Percentiles rank a stretch among this genome's conserved stretches.
phyloP scores from a whole-genome alignment of 2,113 vertebrate genomes.

The Pardalotus punctatus region DNA sequence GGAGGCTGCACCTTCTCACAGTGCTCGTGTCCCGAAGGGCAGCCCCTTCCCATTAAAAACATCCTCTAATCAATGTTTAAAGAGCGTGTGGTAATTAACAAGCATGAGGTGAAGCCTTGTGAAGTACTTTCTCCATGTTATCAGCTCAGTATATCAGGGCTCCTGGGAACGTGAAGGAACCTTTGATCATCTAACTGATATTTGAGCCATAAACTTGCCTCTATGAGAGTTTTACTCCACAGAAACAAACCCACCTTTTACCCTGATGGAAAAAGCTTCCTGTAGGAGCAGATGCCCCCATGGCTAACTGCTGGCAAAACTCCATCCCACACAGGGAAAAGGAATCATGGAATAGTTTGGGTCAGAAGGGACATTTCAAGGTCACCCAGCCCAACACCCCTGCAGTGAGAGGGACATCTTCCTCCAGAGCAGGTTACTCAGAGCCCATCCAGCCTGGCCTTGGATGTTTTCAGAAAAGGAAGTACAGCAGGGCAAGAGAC shows the following conservation, averaged over 20 bases:
- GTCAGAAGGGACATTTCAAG: background rate
- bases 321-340: background rate
- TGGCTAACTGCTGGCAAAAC: background rate
- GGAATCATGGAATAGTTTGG: background rate
- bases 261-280: background rate
- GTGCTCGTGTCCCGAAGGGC: background rate
- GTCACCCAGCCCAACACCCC: fast-evolving
- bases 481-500: fast-evolving
- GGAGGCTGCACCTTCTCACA: background rate
- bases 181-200: constrained; percentile 33
- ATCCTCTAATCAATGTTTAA: constrained; percentile 18
- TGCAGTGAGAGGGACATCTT: background rate
- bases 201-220: background rate
- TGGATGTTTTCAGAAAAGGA: background rate
- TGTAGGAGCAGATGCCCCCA: background rate
- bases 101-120: background rate
- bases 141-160: background rate
- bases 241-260: background rate
- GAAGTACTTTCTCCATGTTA: background rate
- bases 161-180: background rate
- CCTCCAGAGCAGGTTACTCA: background rate
- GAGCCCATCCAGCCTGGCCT: background rate
- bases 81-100: constrained; percentile 5
- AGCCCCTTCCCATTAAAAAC: background rate
- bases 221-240: background rate